These are phyloP conservation scores for Fulica atra DNA, from an alignment of 2,113 vertebrate species.

Conservation along the genomic window DNA sequence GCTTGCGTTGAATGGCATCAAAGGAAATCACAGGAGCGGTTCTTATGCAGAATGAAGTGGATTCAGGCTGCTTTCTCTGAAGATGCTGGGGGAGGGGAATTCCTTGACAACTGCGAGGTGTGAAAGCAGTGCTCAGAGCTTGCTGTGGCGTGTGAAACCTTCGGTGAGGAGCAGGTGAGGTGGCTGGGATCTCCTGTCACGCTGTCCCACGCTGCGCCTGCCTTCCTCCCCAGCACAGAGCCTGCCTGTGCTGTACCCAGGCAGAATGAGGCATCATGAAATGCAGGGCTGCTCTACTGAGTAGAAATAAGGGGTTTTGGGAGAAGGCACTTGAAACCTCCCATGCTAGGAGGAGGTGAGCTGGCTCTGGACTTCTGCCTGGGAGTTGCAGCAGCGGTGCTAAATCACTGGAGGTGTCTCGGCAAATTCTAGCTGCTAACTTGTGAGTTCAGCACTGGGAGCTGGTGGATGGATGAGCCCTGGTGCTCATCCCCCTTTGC, in stretches of 20 bases:
- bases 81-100: neutral
- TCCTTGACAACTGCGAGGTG: neutral
- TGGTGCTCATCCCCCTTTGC: fast-evolving
- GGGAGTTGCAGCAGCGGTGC: neutral
- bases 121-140: neutral
- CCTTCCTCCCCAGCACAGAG: neutral
- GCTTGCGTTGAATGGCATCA: conserved; percentile 55
- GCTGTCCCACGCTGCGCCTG: neutral
- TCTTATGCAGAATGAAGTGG: conserved; percentile 21
- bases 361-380: neutral
- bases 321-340: neutral
- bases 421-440: conserved; percentile 9
- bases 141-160: neutral
- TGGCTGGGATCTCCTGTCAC: neutral
- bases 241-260: fast-evolving
- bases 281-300: neutral
- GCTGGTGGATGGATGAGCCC: fast-evolving
- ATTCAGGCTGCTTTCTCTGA: conserved; percentile 35
- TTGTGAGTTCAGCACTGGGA: fast-evolving
- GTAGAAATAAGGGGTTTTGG: neutral
- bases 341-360: neutral
- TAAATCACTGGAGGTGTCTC: conserved; percentile 13
- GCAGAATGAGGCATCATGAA: neutral
- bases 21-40: conserved; percentile 32
- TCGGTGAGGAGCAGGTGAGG: neutral